Conservation (phyloP, 2,113 vertebrate species). For the Willisornis vidua region DNA sequence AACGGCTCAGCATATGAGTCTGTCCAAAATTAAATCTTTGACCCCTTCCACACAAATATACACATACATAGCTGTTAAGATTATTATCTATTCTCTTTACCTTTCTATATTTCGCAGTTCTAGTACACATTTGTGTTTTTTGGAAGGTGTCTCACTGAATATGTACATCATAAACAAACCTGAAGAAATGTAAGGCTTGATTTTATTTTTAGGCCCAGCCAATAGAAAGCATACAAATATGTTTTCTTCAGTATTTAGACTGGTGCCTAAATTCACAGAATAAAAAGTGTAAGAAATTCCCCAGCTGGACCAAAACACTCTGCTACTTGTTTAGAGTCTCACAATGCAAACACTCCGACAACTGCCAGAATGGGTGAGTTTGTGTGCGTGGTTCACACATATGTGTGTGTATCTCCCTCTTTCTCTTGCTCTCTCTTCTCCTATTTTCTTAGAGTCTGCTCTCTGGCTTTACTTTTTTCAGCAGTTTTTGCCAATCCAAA, state of each 20-base stretch:
- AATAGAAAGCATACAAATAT: neutral
- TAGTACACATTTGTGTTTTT: neutral
- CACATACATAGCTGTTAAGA: neutral
- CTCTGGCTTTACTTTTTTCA: constrained; percentile 46
- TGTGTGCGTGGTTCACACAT: neutral
- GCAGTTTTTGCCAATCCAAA: constrained; percentile 67
- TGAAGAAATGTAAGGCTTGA: neutral
- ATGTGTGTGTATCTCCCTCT: neutral
- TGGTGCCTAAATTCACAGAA: neutral
- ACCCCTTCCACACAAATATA: neutral
- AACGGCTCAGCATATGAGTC: neutral
- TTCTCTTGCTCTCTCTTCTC: constrained; percentile 5
- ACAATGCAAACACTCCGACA: neutral
- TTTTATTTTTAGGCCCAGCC: neutral
- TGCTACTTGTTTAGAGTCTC: constrained; percentile 17
- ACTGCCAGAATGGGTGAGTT: neutral
- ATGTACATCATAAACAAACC: neutral
- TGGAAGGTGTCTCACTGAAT: neutral
- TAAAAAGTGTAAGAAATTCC: constrained; percentile 41
- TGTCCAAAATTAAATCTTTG: neutral
- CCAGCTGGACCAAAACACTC: constrained; percentile 44
- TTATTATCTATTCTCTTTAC: neutral
- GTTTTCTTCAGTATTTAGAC: neutral
- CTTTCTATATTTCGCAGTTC: neutral
- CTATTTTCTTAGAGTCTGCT: constrained; percentile 31